Percentiles rank a stretch among this genome's conserved stretches.
Conservation (phyloP, 2,113 vertebrate genomes). For the Rallus limicola region DNA sequence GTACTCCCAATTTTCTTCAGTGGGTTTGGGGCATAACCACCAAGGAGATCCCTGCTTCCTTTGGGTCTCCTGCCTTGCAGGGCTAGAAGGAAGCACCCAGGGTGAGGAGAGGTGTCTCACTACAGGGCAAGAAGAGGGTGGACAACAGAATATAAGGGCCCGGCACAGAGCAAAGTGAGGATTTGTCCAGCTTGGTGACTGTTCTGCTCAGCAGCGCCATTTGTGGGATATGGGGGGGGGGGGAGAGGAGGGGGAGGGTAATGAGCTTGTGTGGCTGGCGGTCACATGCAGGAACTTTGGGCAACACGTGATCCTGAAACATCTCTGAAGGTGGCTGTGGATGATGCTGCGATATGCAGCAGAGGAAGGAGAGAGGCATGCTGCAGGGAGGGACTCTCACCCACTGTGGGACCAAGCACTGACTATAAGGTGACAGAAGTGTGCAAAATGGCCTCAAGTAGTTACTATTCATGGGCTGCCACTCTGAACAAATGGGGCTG, state of each 20-base stretch:
- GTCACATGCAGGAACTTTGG: background rate
- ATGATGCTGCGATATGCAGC: background rate
- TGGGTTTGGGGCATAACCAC: background rate
- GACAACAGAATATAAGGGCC: accelerated
- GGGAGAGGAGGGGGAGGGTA: background rate
- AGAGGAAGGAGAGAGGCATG: background rate
- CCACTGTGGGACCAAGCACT: background rate
- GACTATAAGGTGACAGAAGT: background rate
- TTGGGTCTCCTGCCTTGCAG: background rate
- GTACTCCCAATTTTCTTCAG: background rate
- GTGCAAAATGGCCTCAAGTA: background rate
- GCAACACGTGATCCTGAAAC: background rate
- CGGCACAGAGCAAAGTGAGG: background rate
- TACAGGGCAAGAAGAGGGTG: background rate
- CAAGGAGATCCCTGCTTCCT: background rate
- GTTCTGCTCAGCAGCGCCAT: background rate
- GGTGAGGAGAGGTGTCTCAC: background rate
- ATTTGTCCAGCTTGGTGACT: background rate
- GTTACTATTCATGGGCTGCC: background rate
- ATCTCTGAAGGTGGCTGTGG: background rate
- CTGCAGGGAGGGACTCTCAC: background rate
- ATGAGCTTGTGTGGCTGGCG: background rate
- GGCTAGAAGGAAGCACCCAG: background rate
- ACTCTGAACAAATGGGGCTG: background rate
- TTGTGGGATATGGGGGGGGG: background rate